These are phyloP conservation scores for Laticauda laticaudata DNA, from an alignment of 2,113 vertebrate genomes.

Conservation along the genomic window DNA sequence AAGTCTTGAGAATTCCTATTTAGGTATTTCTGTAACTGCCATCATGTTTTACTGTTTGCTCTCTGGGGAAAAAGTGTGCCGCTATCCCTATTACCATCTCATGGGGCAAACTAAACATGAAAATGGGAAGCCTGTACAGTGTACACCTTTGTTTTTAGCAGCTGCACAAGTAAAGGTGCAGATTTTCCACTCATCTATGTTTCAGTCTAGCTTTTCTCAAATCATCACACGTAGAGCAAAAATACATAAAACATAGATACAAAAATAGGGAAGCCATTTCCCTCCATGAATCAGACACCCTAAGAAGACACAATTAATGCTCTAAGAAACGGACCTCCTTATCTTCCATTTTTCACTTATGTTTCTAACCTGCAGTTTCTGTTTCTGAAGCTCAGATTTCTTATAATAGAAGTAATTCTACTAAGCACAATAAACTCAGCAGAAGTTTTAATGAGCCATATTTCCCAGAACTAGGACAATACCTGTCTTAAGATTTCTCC, in stretches of 20 bases:
- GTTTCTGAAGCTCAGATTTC: conserved; percentile 3
- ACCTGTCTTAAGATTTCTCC: conserved; percentile 60
- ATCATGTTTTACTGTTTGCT: neutral
- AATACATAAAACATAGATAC: neutral
- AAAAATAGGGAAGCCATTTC: neutral
- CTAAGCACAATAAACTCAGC: conserved; percentile 38
- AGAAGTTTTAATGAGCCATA: conserved; percentile 41
- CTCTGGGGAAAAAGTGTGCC: neutral
- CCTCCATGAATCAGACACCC: neutral
- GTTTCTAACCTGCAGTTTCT: conserved; percentile 4
- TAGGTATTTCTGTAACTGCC: neutral
- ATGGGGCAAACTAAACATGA: neutral
- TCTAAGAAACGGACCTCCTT: neutral
- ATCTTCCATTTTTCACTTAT: neutral
- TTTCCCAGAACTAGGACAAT: conserved; percentile 49
- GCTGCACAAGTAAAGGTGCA: neutral
- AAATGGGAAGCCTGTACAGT: neutral
- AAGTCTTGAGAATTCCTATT: neutral
- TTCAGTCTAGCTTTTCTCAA: neutral
- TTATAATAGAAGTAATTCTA: neutral
- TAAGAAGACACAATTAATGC: neutral
- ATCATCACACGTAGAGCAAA: neutral
- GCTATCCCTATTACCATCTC: neutral
- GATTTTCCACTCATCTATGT: neutral
- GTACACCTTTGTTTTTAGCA: neutral